A percentile compares a stretch with the other conserved stretches of the same genome.
Conservation (phyloP, 2,888 invertebrate genomes). For the Rhimphoctona megacephalus region DNA sequence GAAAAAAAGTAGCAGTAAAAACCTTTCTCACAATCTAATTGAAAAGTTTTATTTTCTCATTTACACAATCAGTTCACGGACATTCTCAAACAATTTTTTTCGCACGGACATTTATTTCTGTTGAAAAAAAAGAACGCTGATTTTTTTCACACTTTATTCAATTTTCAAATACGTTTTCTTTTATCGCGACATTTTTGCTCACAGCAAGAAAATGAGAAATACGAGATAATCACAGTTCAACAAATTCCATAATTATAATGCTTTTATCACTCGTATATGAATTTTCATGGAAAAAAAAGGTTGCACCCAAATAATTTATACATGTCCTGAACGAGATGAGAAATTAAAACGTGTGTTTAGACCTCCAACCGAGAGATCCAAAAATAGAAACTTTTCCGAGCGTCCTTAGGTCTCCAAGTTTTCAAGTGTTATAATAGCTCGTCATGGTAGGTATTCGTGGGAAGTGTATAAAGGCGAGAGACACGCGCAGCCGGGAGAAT, state of each 20-base stretch:
- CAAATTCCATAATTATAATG: not conserved
- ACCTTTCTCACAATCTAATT: not conserved
- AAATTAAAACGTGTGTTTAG: constrained; percentile 75
- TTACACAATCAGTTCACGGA: not conserved
- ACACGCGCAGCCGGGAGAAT: constrained; percentile 30
- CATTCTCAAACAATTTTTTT: not conserved
- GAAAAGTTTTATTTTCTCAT: not conserved
- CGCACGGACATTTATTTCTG: not conserved
- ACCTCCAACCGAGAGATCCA: constrained; percentile 81
- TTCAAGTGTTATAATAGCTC: constrained; percentile 64
- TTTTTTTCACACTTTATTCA: not conserved
- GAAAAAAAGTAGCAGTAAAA: constrained; percentile 23
- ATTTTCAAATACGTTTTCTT: not conserved
- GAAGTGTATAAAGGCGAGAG: constrained; percentile 56
- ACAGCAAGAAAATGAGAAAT: not conserved
- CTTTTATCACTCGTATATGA: not conserved
- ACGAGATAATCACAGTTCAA: not conserved
- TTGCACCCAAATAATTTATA: not conserved
- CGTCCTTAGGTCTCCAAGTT: constrained; percentile 77
- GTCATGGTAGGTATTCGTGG: constrained; percentile 56
- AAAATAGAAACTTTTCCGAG: constrained; percentile 82
- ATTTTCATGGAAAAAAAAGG: not conserved
- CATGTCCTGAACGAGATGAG: constrained; percentile 57
- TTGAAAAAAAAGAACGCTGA: not conserved
- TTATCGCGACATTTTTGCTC: not conserved